Evolutionary conservation across 2,113 vertebrate species (phyloP).

Genomic region (Leptosomus discolor): DNA sequence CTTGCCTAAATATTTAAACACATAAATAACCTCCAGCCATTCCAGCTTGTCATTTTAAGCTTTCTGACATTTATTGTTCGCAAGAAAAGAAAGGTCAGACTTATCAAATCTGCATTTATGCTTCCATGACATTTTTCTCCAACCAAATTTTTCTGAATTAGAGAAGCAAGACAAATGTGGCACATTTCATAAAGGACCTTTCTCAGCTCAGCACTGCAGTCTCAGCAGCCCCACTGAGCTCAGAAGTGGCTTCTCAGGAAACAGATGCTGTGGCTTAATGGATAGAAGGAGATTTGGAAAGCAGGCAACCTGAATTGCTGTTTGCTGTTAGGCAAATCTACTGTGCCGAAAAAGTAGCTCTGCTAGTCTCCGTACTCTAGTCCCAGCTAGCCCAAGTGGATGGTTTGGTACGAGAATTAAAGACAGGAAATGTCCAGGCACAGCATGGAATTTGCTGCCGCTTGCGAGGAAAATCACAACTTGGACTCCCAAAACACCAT

Average conservation of each 20-base stretch:
- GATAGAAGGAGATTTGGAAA: neutral
- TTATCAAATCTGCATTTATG: constrained; percentile 77
- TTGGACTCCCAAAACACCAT: neutral
- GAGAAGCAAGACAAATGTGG: constrained; percentile 56
- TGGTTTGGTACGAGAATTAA: neutral
- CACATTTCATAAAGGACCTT: constrained; percentile 53
- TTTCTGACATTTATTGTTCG: constrained; percentile 79
- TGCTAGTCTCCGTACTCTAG: neutral
- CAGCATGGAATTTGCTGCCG: neutral
- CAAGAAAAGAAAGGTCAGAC: constrained; percentile 78
- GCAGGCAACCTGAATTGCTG: neutral
- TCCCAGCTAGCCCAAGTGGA: neutral
- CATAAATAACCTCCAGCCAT: constrained; percentile 71
- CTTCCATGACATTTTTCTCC: constrained; percentile 76
- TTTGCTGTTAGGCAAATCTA: neutral
- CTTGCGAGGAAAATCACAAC: neutral
- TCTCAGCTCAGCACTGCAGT: neutral
- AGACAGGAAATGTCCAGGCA: neutral
- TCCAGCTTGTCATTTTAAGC: constrained; percentile 74
- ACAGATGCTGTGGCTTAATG: neutral
- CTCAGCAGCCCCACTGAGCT: neutral
- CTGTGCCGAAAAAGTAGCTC: neutral
- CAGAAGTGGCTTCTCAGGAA: neutral
- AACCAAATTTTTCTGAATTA: constrained; percentile 71
- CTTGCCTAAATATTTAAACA: constrained; percentile 79